Evolutionary conservation across 2,113 vertebrate species (phyloP), one percentile per base, ranked within the genome.

Genomic region (Opisthocomus hoazin): DNA sequence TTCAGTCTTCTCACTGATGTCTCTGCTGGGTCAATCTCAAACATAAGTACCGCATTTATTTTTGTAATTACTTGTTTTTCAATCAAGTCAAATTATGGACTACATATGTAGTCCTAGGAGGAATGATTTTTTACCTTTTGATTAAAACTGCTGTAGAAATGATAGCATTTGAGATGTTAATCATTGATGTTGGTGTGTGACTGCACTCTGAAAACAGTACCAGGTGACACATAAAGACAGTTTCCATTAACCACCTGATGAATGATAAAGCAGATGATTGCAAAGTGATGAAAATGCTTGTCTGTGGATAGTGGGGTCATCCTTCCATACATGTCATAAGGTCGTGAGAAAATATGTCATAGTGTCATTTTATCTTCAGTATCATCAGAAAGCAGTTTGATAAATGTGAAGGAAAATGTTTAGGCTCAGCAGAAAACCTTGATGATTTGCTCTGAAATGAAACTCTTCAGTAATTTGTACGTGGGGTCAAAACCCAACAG

Each of bases 111-210:
- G 85, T 83, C 90, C 82, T 85, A 39, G 68, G 69, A 90, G 51
- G 84, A 89, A 53, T 61, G n/a, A 54, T 79, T 90, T 95, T 90
- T 92, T 87, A 77, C 61, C 43, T 87, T 94, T 93, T 81, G 36
- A 90, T 94, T 95, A 91, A 85, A 94, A 69, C 45, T 80, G 50
- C 74, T 65, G 41, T 73, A 76, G 87, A 83, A 96, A 60, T 69
- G 32, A 41, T 80, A 63, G 50, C 50, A 77, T 93, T 90, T 73
- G 66, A 69, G 70, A 29, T 86, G 78, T 95, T 88, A 66, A 80
- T 91, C 71, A 64, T 29, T 12, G 12, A 56, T 89, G 66, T 69
- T 91, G 87, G 70, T 29, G 18, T 91, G 61, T 79, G 66, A 61
- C 84, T 95, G 39, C 36, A 23, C 73, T 94, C 76, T 87, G 77